A percentile compares a stretch with the other conserved stretches of the same genome.
These are phyloP conservation scores for Orius insidiosus DNA, from an alignment of 1,140 invertebrate species.

Conservation along the genomic window DNA sequence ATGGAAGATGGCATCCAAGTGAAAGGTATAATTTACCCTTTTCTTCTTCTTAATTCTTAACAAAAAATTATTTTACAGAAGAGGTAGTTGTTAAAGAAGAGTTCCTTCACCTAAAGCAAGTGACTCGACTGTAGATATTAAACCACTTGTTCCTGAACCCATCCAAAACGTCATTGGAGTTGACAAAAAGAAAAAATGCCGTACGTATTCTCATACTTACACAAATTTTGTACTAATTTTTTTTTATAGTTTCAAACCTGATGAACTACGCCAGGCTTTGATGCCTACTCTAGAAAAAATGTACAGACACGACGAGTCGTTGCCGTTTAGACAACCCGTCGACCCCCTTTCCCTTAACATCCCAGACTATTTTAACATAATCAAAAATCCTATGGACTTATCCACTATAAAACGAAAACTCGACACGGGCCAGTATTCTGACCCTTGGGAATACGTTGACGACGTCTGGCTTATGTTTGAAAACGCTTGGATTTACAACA, in stretches of 20 bases:
- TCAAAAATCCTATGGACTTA: constrained; percentile 96
- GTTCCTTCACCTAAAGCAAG: constrained; percentile 32
- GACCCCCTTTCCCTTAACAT: constrained; percentile 76
- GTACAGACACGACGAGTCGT: constrained; percentile 82
- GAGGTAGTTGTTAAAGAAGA: constrained; percentile 34
- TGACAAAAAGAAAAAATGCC: constrained; percentile 51
- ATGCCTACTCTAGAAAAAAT: constrained; percentile 92
- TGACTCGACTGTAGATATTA: constrained; percentile 17
- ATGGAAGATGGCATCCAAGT: constrained; percentile 29
- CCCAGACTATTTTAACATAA: constrained; percentile 96
- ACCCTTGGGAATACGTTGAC: constrained; percentile 98
- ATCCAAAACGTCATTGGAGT: constrained; percentile 33
- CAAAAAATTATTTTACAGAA: constrained; percentile 13
- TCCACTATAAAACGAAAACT: constrained; percentile 90
- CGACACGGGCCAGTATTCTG: constrained; percentile 83
- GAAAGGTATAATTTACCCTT: constrained; percentile 11
- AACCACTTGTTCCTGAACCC: constrained; percentile 28
- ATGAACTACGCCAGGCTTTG: constrained; percentile 79
- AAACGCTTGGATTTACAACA: constrained; percentile 99
- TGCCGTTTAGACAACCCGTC: constrained; percentile 91
- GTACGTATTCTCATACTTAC: constrained; percentile 29
- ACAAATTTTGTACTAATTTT: not conserved
- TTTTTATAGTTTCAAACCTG: constrained; percentile 63
- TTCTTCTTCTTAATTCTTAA: too few species aligned
- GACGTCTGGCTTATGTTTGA: constrained; percentile 99